Percentiles rank a stretch among this genome's conserved stretches.
Conservation (phyloP, 2,888 invertebrate species). For the Arctia plantaginis region DNA sequence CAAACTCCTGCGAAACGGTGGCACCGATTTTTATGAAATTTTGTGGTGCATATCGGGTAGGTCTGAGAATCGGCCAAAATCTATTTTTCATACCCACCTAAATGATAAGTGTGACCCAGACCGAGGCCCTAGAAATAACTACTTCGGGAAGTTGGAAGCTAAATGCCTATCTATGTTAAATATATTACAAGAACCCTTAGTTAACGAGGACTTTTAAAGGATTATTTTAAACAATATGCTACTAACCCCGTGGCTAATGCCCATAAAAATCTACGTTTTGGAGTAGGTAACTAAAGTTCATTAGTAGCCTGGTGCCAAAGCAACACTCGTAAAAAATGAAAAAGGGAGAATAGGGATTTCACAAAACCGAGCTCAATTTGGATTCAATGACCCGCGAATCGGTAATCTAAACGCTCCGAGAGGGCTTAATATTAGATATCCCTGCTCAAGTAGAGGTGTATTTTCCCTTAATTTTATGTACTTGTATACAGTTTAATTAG, state of each 20-base stretch:
- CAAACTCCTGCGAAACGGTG: not conserved
- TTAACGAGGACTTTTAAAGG: not conserved
- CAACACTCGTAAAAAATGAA: slow-evolving; percentile 20
- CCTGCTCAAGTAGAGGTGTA: slow-evolving; percentile 13
- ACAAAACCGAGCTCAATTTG: slow-evolving; percentile 73
- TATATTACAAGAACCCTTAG: not conserved
- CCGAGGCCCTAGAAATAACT: too few species aligned
- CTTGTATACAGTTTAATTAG: slow-evolving; percentile 10
- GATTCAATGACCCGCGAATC: slow-evolving; percentile 76
- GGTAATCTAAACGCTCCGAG: slow-evolving; percentile 71
- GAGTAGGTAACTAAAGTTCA: slow-evolving; percentile 63
- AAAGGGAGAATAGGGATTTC: slow-evolving; percentile 44
- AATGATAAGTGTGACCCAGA: too few species aligned
- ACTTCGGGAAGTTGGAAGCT: too few species aligned
- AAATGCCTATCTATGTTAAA: not conserved
- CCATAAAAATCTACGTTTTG: slow-evolving; percentile 25
- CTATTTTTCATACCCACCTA: too few species aligned
- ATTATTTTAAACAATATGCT: not conserved
- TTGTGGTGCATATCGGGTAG: too few species aligned
- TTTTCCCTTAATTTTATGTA: slow-evolving; percentile 26
- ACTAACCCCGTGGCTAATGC: not conserved
- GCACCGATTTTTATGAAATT: too few species aligned
- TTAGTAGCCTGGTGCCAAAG: slow-evolving; percentile 64
- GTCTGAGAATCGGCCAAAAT: too few species aligned
- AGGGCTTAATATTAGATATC: slow-evolving; percentile 61